Percentiles rank a stretch among this genome's conserved stretches.
Conservation (phyloP, 2,113 vertebrate genomes). For the Heteronetta atricapilla region DNA sequence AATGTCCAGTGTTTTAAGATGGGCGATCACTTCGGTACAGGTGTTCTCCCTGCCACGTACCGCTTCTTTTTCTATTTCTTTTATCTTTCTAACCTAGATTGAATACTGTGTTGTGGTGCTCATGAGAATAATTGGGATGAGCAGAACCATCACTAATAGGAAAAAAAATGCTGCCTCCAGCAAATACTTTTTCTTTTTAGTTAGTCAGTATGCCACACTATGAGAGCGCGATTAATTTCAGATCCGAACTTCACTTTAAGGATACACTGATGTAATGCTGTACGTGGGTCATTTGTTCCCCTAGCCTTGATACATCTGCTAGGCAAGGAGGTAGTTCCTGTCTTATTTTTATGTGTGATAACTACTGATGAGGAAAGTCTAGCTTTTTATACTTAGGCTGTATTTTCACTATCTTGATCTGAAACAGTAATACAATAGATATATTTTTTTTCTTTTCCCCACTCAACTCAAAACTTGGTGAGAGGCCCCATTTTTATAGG, state of each 20-base stretch:
- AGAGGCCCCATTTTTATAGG: neutral
- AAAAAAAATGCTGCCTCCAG: conserved; percentile 67
- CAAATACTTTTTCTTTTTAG: conserved; percentile 66
- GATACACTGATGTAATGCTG: neutral
- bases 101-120: conserved; percentile 55
- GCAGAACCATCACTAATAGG: conserved; percentile 69
- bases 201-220: conserved; percentile 49
- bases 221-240: conserved; percentile 64
- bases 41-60: conserved; percentile 14
- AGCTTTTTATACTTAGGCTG: neutral
- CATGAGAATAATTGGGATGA: conserved; percentile 69
- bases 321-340: neutral
- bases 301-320: neutral
- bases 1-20: conserved; percentile 20
- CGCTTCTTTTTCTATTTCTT: conserved; percentile 61
- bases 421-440: neutral
- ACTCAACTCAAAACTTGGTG: neutral
- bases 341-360: neutral
- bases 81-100: conserved; percentile 61
- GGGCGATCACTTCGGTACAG: conserved; percentile 22
- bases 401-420: neutral
- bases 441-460: neutral
- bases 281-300: conserved; percentile 38
- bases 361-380: neutral
- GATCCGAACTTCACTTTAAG: conserved; percentile 50